Evolutionary conservation across 2,888 invertebrate genomes (phyloP), one percentile per base, ranked within the genome.

Genomic region (Drosophila prolongata): DNA sequence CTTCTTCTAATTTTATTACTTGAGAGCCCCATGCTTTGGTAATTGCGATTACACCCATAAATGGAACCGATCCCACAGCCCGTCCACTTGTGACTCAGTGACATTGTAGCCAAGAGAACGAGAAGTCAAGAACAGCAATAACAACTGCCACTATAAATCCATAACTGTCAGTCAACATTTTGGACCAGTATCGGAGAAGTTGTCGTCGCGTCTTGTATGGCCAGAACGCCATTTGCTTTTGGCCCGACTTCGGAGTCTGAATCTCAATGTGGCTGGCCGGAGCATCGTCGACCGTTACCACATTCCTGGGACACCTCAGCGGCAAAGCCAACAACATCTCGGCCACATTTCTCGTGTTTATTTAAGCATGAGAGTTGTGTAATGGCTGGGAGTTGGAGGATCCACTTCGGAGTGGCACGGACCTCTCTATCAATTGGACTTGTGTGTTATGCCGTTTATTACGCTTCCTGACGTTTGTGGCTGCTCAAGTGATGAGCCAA

Each of bases 91-190:
- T 78, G 87, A 78, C 83, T 83, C 74, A 65, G 83, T 88, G 88
- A 83, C 86, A 88, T 88, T 88, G 88, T 88, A 88, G 76, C 68
- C 71, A 67, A 69, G 72, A 66, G 40, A 79, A 60, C 58, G 40
- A 53, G 47, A 34, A 62, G 54, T 27, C 46, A 46, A 49, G 34
- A 30, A 34, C 43, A 37, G 50, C 42, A 56, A 30, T 53, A 55
- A 35, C 52, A 70, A 76, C 77, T 87, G 89, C 89, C 78, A 79
- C 89, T 78, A 85, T 85, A 85, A 89, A 89, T 85, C 81, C 85
- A 87, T 84, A 87, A 89, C 89, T 85, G 85, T 85, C 85, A 87
- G 85, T 81, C 79, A 87, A 77, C 76, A 59, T 79, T 77, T 77
- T 79, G 76, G 78, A 79, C 83, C 79, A 77, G 88, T 88, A 88